Evolutionary conservation across 2,888 invertebrate species (phyloP).

Genomic region (Synergus laeviventris): DNA sequence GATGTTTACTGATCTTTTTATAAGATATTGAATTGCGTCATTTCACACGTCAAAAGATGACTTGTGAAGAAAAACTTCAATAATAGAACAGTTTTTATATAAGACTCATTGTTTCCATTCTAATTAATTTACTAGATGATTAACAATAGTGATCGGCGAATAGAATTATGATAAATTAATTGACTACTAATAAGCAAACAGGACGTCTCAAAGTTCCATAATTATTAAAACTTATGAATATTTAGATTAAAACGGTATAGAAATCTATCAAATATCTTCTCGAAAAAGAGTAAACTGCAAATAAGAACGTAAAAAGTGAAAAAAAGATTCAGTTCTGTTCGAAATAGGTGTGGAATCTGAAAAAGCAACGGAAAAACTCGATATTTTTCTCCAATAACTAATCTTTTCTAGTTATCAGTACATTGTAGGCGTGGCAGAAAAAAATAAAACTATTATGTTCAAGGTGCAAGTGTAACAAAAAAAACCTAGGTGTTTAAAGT

Average conservation of each 20-base stretch:
- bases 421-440: slow-evolving; percentile 14
- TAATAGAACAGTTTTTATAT: slow-evolving; percentile 20
- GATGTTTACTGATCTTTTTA: slow-evolving; percentile 5
- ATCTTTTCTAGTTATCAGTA: slow-evolving; percentile 20
- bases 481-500: slow-evolving; percentile 14
- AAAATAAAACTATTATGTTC: slow-evolving; percentile 20
- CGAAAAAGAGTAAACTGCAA: too few species aligned
- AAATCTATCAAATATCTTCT: too few species aligned
- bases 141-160: not conserved
- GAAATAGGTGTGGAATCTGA: not conserved
- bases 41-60: not conserved
- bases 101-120: slow-evolving; percentile 14
- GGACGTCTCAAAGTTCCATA: not conserved
- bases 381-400: not conserved
- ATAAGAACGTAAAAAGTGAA: not conserved
- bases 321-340: not conserved
- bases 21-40: not conserved
- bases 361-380: not conserved
- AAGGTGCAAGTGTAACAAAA: not conserved
- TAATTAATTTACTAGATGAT: not conserved
- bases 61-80: not conserved
- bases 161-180: not conserved
- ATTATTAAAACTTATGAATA: slow-evolving; percentile 5
- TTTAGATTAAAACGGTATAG: not conserved
- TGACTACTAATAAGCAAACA: not conserved